These are phyloP conservation scores for Ptilonorhynchus violaceus DNA, from an alignment of 2,113 vertebrate genomes.

Conservation along the genomic window DNA sequence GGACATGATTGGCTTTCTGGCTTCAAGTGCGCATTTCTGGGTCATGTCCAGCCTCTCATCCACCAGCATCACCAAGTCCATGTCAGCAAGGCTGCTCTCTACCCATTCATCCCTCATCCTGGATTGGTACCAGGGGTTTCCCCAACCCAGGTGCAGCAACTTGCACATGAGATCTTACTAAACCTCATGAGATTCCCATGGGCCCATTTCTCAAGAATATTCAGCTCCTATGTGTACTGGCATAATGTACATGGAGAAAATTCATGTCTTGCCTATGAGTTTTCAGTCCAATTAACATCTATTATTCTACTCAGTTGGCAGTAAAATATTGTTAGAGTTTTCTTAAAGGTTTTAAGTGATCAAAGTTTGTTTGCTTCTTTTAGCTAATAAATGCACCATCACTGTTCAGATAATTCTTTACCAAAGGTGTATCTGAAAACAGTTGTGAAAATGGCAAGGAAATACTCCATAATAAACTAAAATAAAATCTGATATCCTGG, in stretches of 20 bases:
- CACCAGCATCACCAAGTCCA: background rate
- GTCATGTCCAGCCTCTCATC: background rate
- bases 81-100: background rate
- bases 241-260: background rate
- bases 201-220: fast-evolving
- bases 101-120: background rate
- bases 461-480: background rate
- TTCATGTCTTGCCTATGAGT: background rate
- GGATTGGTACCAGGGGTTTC: background rate
- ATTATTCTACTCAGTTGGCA: background rate
- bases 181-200: background rate
- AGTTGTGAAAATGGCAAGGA: background rate
- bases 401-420: background rate
- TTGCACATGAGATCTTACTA: background rate
- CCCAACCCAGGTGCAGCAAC: background rate
- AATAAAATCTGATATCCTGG: background rate
- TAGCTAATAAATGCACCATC: background rate
- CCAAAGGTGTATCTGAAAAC: background rate
- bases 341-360: background rate
- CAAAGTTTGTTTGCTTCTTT: background rate
- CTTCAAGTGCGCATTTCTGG: background rate
- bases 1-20: background rate
- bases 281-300: background rate
- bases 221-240: background rate
- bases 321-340: background rate